phyloP scores from a whole-genome alignment of 53 echinoderm and acorn worm genomes.

The Paelopatides confundens region DNA sequence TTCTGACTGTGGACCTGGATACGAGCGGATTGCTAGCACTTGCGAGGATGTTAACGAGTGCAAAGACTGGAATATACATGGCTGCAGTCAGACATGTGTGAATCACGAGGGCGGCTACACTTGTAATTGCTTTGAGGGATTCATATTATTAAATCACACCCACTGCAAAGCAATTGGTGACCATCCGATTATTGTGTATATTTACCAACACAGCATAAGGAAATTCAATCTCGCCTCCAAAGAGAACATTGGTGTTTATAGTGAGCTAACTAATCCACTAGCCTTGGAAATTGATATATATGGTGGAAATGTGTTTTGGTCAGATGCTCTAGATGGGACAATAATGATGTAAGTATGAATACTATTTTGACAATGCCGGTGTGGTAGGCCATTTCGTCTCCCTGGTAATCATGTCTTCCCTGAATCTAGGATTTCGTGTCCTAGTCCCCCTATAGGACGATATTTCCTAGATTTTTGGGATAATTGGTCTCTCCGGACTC shows the following conservation, averaged over 20 bases:
- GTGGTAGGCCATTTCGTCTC: too few species aligned
- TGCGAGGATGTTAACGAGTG: slow-evolving; percentile 95
- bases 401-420: too few species aligned
- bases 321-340: slow-evolving; percentile 65
- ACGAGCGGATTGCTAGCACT: background rate
- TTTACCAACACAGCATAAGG: slow-evolving; percentile 81
- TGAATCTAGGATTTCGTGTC: too few species aligned
- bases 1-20: background rate
- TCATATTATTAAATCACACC: slow-evolving; percentile 57
- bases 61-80: slow-evolving; percentile 55
- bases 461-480: too few species aligned
- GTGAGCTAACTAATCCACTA: slow-evolving; percentile 72
- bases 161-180: slow-evolving; percentile 71
- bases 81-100: slow-evolving; percentile 83
- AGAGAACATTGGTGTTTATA: slow-evolving; percentile 46
- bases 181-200: slow-evolving; percentile 66
- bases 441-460: too few species aligned
- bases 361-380: too few species aligned
- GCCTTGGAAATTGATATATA: slow-evolving; percentile 68
- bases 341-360: slow-evolving; percentile 68
- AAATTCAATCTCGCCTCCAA: slow-evolving; percentile 47
- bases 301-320: slow-evolving; percentile 72
- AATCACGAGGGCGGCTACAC: slow-evolving; percentile 69
- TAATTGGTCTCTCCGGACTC: too few species aligned
- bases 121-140: slow-evolving; percentile 80